These are phyloP conservation scores for Pantala flavescens DNA, from an alignment of 1,140 invertebrate species.

Conservation along the genomic window DNA sequence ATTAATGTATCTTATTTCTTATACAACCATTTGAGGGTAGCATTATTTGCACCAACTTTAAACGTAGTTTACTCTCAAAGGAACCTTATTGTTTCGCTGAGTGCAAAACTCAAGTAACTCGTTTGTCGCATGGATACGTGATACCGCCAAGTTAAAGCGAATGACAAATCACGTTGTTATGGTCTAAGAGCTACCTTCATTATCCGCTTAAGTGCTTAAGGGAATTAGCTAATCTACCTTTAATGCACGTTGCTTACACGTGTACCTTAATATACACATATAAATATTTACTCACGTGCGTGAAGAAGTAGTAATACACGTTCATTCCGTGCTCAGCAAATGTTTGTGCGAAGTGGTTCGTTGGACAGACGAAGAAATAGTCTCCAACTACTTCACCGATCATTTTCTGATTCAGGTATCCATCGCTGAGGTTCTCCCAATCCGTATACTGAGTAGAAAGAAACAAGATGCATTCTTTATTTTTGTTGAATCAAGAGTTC, in stretches of 20 bases:
- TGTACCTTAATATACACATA: too few relatives aligned
- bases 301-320: slow-evolving; percentile 90
- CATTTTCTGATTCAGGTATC: slow-evolving; percentile 69
- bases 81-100: too few relatives aligned
- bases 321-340: slow-evolving; percentile 68
- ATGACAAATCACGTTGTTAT: slow-evolving; percentile 14
- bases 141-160: too few relatives aligned
- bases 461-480: not conserved
- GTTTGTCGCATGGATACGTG: too few relatives aligned
- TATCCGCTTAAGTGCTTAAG: not conserved
- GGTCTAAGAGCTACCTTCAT: not conserved
- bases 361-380: slow-evolving; percentile 88
- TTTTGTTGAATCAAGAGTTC: too few relatives aligned
- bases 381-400: slow-evolving; percentile 82
- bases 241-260: too few relatives aligned
- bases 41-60: too few relatives aligned
- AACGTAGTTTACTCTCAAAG: too few relatives aligned
- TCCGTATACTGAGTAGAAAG: slow-evolving; percentile 63
- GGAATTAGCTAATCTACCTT: too few relatives aligned
- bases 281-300: slow-evolving; percentile 56
- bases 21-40: too few relatives aligned
- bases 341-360: slow-evolving; percentile 76
- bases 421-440: slow-evolving; percentile 75
- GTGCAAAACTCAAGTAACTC: too few relatives aligned
- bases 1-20: too few relatives aligned